Conservation (phyloP, 1,140 invertebrate genomes). For the Lysiphlebus fabarum region DNA sequence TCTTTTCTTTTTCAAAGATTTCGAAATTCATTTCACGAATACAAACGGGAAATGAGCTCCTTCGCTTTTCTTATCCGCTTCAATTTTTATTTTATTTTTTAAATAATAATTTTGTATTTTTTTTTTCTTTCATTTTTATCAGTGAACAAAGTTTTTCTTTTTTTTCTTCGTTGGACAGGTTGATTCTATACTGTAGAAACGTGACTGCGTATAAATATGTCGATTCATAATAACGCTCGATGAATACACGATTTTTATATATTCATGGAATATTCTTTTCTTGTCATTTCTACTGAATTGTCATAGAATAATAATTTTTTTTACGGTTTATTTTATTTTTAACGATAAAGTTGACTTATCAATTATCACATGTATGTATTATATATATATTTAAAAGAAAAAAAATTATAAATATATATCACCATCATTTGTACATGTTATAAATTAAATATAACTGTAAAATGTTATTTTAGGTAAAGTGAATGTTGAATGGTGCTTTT, state of each 20-base stretch:
- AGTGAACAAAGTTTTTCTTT: too few relatives aligned
- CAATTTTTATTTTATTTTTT: conserved; percentile 4
- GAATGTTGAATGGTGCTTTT: too few relatives aligned
- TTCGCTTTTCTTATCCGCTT: conserved; percentile 6
- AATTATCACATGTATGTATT: too few relatives aligned
- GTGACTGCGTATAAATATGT: background rate
- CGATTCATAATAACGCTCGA: background rate
- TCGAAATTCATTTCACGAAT: conserved; percentile 13
- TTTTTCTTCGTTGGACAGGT: background rate
- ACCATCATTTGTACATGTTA: too few relatives aligned
- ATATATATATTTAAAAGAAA: too few relatives aligned
- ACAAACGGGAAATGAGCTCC: conserved; percentile 12
- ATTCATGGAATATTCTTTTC: background rate
- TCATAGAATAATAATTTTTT: too few relatives aligned
- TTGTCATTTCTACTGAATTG: background rate
- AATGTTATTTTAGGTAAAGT: too few relatives aligned
- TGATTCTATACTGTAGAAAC: background rate
- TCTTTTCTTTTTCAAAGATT: background rate
- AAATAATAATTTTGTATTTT: background rate
- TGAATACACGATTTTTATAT: conserved; percentile 2
- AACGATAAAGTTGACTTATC: too few relatives aligned
- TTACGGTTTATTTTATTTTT: too few relatives aligned
- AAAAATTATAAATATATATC: too few relatives aligned
- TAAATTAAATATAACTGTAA: too few relatives aligned
- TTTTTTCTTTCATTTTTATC: too few relatives aligned